Base-by-base conservation (phyloP, 1,140 invertebrate genomes). In the Gerris buenoi region DNA sequence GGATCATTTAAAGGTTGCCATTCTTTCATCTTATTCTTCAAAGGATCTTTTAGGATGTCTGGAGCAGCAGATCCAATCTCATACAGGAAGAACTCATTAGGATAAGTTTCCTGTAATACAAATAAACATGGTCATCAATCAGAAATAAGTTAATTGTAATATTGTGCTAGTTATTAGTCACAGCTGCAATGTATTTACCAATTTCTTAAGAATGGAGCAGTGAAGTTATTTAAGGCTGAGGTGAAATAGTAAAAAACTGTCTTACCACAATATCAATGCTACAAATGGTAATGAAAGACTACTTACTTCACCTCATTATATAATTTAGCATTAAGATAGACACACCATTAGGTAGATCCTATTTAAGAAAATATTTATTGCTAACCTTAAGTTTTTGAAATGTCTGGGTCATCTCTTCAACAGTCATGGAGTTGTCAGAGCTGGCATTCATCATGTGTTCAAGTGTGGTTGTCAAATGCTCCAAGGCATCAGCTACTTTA, bases 1-100 rank as follows among this genome's bases (percentile, higher is more conserved):
- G 81, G 86, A 74, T 81, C 83, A 71, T 79, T 77, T 1, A 95
- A 74, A 0, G 90, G 89, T 69, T 89, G 81, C 93, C 93, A 95
- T 57, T 74, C 79, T 1, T 75, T 73, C 22, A 95, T 78, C 64
- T 84, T 80, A 26, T 84, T 80, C 70, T 87, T 89, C 58, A 93
- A 75, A 70, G 88, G 78, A 0, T 85, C 83, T 2, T 81, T 80
- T 1, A 88, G 82, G 1, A 88, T 77, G 67, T 82, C 83, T 5
- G 83, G 81, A 0, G 87, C 86, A 10, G 90, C 75, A 73, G 84
- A 82, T 1, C 80, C 82, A 22, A 89, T 73, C 29, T 86, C 82
- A 68, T 86, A 87, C 29, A 84, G 72, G 68, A 84, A 81, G 70
- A 84, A 87, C 63, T 86, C 84, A 64, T 84, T 80, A 33, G 78